Evolutionary conservation across 2,113 vertebrate species (phyloP).

Genomic region (Psammodynastes pulverulentus): DNA sequence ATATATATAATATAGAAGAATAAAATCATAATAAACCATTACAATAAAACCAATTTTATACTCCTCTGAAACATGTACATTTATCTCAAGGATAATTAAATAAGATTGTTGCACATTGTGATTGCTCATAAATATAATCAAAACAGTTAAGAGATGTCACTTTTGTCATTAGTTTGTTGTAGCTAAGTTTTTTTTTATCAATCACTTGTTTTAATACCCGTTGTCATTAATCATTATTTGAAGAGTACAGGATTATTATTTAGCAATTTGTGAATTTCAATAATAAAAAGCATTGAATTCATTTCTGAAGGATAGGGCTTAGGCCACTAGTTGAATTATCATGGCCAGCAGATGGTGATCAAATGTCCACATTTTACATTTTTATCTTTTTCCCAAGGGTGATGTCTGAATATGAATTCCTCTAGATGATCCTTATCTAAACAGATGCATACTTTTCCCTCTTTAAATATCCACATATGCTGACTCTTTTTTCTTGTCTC

Average conservation of each 20-base stretch:
- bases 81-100: neutral
- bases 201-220: neutral
- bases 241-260: neutral
- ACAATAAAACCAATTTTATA: neutral
- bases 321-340: neutral
- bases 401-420: neutral
- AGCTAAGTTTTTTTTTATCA: neutral
- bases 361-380: neutral
- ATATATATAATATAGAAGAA: neutral
- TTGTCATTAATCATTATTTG: neutral
- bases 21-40: neutral
- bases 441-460: neutral
- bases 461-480: neutral
- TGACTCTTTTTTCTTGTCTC: conserved; percentile 25
- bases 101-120: neutral
- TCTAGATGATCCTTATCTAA: neutral
- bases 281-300: neutral
- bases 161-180: neutral
- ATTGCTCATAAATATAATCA: neutral
- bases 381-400: neutral
- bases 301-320: neutral
- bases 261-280: neutral
- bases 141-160: neutral
- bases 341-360: neutral
- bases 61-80: neutral